phyloP scores from a whole-genome alignment of 2,888 invertebrate genomes.

The Rhyacophila evoluta region DNA sequence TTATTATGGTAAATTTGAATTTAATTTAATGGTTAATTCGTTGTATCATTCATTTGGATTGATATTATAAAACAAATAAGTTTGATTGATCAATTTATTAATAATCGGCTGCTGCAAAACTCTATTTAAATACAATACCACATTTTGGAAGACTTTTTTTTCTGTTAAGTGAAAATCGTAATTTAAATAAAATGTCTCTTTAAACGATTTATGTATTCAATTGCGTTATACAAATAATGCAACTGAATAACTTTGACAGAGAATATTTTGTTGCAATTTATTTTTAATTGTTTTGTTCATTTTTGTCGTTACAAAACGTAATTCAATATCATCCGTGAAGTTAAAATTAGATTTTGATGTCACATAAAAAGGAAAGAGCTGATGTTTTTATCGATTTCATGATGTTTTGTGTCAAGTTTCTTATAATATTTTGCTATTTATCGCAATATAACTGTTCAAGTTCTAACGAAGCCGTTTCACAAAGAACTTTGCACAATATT shows the following conservation, averaged over 20 bases:
- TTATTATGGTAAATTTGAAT: no score
- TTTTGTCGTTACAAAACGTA: neutral
- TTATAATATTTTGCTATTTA: neutral
- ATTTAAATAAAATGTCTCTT: neutral
- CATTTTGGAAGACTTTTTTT: no score
- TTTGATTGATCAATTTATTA: no score
- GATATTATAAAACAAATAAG: no score
- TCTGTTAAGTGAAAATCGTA: no score
- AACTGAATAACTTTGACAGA: neutral
- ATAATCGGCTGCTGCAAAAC: no score
- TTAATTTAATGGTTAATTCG: no score
- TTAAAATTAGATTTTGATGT: slow-evolving; percentile 13
- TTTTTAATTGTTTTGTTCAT: neutral
- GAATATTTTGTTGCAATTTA: no score
- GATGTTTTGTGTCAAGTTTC: slow-evolving; percentile 14
- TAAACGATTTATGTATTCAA: neutral
- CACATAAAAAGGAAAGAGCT: neutral
- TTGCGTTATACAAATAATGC: neutral
- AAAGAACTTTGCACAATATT: neutral
- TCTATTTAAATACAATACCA: no score
- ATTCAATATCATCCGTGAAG: slow-evolving; percentile 15
- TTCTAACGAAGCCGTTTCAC: neutral
- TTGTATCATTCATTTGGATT: no score
- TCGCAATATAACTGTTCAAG: neutral
- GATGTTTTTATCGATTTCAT: neutral